Evolutionary conservation across 2,888 invertebrate species (phyloP).

Genomic region (Trissolcus japonicus): DNA sequence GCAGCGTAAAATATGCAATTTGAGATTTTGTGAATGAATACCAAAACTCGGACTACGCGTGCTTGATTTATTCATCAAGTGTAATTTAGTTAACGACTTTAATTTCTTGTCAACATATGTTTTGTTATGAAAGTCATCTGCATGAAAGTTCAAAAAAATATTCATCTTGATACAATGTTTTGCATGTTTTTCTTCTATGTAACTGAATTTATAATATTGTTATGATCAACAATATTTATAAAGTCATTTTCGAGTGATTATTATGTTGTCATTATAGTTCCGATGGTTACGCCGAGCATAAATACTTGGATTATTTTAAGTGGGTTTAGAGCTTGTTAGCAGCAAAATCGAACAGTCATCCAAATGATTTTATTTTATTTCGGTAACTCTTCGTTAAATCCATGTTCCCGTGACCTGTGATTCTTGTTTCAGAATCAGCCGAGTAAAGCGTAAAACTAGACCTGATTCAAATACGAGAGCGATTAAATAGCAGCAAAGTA

Average conservation of each 20-base stretch:
- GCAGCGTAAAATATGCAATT: no score
- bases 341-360: conserved; percentile 20
- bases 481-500: no score
- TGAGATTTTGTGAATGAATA: no score
- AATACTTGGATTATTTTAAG: conserved; percentile 10
- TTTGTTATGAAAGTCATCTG: neutral
- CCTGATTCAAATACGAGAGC: no score
- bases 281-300: neutral
- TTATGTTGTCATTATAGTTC: neutral
- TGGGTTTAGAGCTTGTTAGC: conserved; percentile 10
- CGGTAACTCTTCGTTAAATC: neutral
- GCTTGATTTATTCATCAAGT: neutral
- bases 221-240: conserved; percentile 5
- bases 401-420: neutral
- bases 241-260: conserved; percentile 5
- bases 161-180: conserved; percentile 2
- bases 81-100: conserved; percentile 3
- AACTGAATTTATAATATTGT: neutral
- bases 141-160: neutral
- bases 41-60: no score
- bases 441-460: no score
- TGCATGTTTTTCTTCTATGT: conserved; percentile 9
- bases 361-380: neutral
- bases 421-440: neutral
- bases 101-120: neutral